Conservation (phyloP, 2,888 invertebrate genomes). For the Choristoneura rosaceana region DNA sequence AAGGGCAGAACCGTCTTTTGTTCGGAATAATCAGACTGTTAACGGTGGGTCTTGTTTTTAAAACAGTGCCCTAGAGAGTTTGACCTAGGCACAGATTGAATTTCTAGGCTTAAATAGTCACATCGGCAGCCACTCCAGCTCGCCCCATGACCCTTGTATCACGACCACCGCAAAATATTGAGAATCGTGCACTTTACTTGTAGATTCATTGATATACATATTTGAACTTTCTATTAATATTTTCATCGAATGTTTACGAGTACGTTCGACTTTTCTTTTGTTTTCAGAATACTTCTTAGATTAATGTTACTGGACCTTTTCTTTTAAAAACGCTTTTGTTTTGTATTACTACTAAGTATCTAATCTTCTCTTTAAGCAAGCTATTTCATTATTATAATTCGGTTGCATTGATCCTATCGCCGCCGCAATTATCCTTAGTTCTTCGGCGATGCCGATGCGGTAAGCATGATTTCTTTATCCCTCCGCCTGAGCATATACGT, state of each 20-base stretch:
- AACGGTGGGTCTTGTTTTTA: constrained; percentile 44
- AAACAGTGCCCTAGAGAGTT: constrained; percentile 69
- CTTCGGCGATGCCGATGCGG: neutral
- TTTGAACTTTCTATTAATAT: constrained; percentile 42
- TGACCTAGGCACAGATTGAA: constrained; percentile 73
- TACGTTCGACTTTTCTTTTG: constrained; percentile 18
- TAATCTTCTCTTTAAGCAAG: constrained; percentile 27
- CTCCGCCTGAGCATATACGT: neutral
- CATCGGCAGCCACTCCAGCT: constrained; percentile 64
- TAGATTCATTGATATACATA: constrained; percentile 46
- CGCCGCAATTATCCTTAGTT: constrained; percentile 24
- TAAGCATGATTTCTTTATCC: constrained; percentile 19
- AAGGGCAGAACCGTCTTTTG: constrained; percentile 50
- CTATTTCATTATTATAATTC: constrained; percentile 17
- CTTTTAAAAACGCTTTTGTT: constrained; percentile 18
- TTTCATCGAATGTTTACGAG: constrained; percentile 26
- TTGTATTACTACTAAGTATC: constrained; percentile 16
- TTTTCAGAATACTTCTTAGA: neutral
- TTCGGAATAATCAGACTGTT: constrained; percentile 49
- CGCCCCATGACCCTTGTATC: constrained; percentile 70
- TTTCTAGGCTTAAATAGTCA: constrained; percentile 64
- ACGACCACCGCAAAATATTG: constrained; percentile 73
- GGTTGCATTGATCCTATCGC: constrained; percentile 27
- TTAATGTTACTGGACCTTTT: neutral
- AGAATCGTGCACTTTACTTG: constrained; percentile 59